Conservation (phyloP, 2,113 vertebrate genomes). For the Sinocyclocheilus anophthalmus region DNA sequence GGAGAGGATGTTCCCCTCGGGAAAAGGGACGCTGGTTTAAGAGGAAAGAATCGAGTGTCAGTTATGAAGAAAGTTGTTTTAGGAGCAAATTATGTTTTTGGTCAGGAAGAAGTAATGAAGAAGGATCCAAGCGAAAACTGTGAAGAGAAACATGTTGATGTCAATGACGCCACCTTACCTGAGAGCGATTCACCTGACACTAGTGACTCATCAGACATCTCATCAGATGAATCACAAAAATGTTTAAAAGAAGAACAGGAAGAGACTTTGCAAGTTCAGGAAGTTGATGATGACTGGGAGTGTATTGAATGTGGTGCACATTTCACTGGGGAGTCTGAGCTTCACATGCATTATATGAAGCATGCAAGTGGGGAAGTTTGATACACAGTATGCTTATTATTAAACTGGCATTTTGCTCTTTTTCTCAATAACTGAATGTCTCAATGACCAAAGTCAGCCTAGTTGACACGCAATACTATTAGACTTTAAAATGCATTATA, state of each 20-base stretch:
- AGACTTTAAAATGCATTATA: background rate
- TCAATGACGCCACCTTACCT: background rate
- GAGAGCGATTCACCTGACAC: background rate
- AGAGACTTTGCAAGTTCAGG: background rate
- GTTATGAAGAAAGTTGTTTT: constrained; percentile 8
- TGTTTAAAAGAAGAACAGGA: background rate
- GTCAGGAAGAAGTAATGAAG: background rate
- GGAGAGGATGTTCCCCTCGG: background rate
- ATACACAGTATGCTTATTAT: constrained; percentile 14
- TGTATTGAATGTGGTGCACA: constrained; percentile 70
- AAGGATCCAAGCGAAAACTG: background rate
- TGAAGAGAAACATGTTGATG: background rate
- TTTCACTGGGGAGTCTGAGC: constrained; percentile 64
- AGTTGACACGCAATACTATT: background rate
- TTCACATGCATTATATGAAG: constrained; percentile 73
- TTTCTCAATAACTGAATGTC: background rate
- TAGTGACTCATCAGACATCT: constrained; percentile 15
- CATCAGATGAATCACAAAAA: background rate
- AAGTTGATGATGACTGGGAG: constrained; percentile 63
- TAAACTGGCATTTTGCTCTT: background rate
- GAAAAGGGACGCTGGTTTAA: background rate
- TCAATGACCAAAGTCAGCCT: background rate
- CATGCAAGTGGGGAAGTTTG: constrained; percentile 73
- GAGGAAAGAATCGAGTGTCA: background rate
- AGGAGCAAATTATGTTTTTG: background rate